Evolutionary conservation across 1,140 invertebrate species (phyloP).

Genomic region (Meloidogyne hapla): DNA sequence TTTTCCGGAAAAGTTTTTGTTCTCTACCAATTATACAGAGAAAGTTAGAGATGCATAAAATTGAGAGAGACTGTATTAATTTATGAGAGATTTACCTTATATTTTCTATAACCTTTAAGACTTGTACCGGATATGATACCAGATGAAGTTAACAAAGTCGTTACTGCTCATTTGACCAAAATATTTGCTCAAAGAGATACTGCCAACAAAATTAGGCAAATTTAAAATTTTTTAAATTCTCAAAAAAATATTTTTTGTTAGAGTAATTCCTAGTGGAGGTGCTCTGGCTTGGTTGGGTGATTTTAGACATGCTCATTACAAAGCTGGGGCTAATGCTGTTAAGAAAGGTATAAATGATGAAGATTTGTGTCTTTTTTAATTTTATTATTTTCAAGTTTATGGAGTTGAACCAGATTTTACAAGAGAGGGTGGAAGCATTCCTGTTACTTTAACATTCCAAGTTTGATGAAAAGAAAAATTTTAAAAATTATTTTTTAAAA

Average conservation of each 20-base stretch:
- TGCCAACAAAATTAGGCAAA: constrained; percentile 40
- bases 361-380: constrained; percentile 2
- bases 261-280: constrained; percentile 73
- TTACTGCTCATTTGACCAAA: constrained; percentile 35
- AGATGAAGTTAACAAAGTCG: constrained; percentile 34
- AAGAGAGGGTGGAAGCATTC: constrained; percentile 87
- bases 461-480: constrained; percentile 65
- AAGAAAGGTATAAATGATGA: constrained; percentile 69
- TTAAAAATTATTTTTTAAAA: constrained; percentile 83
- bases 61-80: too few relatives aligned
- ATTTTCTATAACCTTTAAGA: too few relatives aligned
- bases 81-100: too few relatives aligned
- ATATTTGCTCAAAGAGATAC: constrained; percentile 39
- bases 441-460: constrained; percentile 84
- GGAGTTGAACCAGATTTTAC: constrained; percentile 89
- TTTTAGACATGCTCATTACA: constrained; percentile 84
- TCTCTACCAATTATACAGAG: too few relatives aligned
- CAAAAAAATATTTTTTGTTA: constrained; percentile 7
- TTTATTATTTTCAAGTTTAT: constrained; percentile 71
- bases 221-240: neutral
- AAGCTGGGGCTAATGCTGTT: constrained; percentile 81
- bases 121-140: constrained; percentile 70
- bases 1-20: too few relatives aligned
- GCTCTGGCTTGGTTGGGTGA: constrained; percentile 87
- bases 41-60: too few relatives aligned